phyloP scores from a whole-genome alignment of 2,888 invertebrate species.

The Lasioglossum vierecki region DNA sequence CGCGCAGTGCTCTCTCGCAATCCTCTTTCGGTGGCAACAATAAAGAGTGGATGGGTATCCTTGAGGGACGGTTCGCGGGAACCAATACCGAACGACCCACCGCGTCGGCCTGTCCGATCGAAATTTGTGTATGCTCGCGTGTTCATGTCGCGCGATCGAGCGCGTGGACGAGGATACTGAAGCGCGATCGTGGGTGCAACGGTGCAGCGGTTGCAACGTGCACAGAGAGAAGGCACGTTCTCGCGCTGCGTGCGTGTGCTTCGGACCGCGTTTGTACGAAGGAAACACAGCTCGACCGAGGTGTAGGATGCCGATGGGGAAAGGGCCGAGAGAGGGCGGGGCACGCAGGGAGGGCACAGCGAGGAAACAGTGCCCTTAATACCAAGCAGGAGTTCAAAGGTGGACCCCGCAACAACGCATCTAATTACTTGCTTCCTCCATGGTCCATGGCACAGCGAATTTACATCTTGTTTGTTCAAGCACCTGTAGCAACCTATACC shows the following conservation, averaged over 20 bases:
- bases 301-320: constrained; percentile 35
- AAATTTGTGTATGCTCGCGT: constrained; percentile 66
- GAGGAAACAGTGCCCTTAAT: constrained; percentile 72
- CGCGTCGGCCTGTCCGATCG: background rate
- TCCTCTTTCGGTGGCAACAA: background rate
- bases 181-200: constrained; percentile 17
- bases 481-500: constrained; percentile 73
- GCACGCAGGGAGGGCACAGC: constrained; percentile 4
- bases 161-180: constrained; percentile 51
- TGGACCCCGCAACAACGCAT: constrained; percentile 80
- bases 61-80: background rate
- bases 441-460: constrained; percentile 75
- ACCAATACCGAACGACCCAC: background rate
- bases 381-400: constrained; percentile 80
- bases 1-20: background rate
- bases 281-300: constrained; percentile 43
- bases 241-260: constrained; percentile 45
- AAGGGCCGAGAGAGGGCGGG: constrained; percentile 33
- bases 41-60: background rate
- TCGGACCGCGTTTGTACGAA: constrained; percentile 48
- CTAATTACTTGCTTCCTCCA: constrained; percentile 81
- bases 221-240: constrained; percentile 34
- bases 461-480: constrained; percentile 82
- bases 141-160: constrained; percentile 59
- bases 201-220: constrained; percentile 23